A percentile compares a stretch with the other conserved stretches of the same genome.
phyloP scores from a whole-genome alignment of 2,113 vertebrate species.

The Ia io region DNA sequence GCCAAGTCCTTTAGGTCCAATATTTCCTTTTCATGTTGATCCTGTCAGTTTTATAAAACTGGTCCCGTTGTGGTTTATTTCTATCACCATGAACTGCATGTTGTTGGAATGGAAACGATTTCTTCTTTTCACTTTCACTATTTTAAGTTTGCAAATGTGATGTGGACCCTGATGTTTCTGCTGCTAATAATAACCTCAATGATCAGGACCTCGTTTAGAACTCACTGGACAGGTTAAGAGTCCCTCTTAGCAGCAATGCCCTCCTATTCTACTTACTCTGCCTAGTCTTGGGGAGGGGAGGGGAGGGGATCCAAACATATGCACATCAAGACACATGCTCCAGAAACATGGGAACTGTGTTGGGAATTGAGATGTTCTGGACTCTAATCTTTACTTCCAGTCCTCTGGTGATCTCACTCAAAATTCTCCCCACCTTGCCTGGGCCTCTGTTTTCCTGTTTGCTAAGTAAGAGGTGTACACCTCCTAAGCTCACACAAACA shows the following conservation, averaged over 20 bases:
- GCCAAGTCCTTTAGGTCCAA: background rate
- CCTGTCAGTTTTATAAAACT: background rate
- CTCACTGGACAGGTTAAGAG: no score
- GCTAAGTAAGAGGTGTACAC: constrained; percentile 25
- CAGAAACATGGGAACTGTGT: background rate
- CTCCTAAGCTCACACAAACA: constrained; percentile 30
- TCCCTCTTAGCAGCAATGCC: background rate
- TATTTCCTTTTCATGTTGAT: constrained; percentile 5
- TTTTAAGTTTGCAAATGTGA: background rate
- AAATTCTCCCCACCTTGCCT: background rate
- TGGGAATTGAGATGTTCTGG: background rate
- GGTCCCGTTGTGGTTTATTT: background rate
- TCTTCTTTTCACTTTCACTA: background rate
- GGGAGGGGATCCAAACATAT: background rate
- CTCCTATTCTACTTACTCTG: background rate
- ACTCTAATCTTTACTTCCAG: constrained; percentile 1
- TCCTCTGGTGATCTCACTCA: background rate
- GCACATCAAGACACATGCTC: background rate
- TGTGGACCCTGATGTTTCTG: background rate
- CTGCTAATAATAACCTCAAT: background rate
- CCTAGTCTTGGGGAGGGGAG: background rate
- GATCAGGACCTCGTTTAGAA: background rate
- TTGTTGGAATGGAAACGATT: background rate
- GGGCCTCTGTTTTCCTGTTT: constrained; percentile 17
- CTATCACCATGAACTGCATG: background rate